Base-by-base conservation (phyloP, 1,140 invertebrate species). In the Hylaeus anthracinus region DNA sequence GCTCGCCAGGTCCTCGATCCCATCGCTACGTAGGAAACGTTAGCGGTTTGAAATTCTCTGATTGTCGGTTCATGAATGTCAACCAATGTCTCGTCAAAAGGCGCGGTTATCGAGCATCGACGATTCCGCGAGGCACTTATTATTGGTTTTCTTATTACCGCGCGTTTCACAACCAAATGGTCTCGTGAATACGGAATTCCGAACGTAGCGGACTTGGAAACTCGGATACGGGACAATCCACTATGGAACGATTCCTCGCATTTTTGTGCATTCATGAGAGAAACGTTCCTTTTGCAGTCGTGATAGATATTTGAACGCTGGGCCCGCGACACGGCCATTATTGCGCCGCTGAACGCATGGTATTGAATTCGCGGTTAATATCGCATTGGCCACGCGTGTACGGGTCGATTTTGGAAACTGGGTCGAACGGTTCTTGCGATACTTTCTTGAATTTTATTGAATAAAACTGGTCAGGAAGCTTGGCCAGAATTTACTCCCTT, bases 311-410 rank as follows among this genome's bases (percentile, higher is more conserved):
- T 51, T 5, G 39, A 5, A 41, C 56, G 5, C n/a, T 6, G n/a
- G 5, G 5, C 15, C 61, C 39, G 14, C 41, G 37, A 64, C 39
- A 41, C 61, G 61, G 15, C 61, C 61, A 64, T 64, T 64, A 64
- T 43, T 43, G 39, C 61, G 61, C 14, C 3, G 61, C 61, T 64
- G 37, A 43, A 43, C 6, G 39, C 39, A 15, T 41, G 61, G 45
- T 74, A 67, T 37, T 26, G 67, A 67, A 37, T 76, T 67, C n/a
- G 8, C 10, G 8, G 39, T 64, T 64, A 64, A 43, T 64, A 64
- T 64, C 61, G 39, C 5, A 12, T 64, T 15, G 14, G 10, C 6
- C 51, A 10, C 51, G 2, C 6, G 51, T 10, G 51, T 51, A 41
- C 0, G 10, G 14, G 37, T 1, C 9, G 61, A 37, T 1, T 14